Conservation (phyloP, 2,888 invertebrate species). For the Blastobasis adustella region DNA sequence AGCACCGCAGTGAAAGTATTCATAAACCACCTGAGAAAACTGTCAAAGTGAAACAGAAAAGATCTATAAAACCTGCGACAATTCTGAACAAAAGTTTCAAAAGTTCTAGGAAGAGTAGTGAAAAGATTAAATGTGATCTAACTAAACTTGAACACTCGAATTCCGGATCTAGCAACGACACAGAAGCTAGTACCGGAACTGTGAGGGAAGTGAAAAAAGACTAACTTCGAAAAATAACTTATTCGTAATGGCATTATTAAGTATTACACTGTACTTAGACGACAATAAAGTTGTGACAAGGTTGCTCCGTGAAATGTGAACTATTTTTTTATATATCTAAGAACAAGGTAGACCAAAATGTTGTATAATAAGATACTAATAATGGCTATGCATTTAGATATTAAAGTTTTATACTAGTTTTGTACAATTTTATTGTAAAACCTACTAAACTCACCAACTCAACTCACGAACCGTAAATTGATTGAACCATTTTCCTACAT, state of each 20-base stretch:
- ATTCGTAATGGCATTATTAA: too few species aligned
- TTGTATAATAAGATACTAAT: neutral
- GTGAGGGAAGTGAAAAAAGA: slow-evolving; percentile 53
- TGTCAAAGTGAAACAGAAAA: slow-evolving; percentile 52
- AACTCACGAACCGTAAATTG: too few species aligned
- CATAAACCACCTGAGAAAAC: slow-evolving; percentile 58
- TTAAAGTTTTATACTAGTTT: neutral
- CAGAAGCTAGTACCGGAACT: slow-evolving; percentile 67
- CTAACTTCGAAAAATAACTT: too few species aligned
- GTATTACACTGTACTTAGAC: too few species aligned
- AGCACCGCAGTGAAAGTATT: slow-evolving; percentile 61
- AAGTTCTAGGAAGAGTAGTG: slow-evolving; percentile 27
- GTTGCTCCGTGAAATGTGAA: too few species aligned
- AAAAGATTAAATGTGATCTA: slow-evolving; percentile 33
- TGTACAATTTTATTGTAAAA: too few species aligned
- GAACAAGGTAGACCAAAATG: slow-evolving; percentile 14
- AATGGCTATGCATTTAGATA: neutral
- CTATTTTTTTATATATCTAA: too few species aligned
- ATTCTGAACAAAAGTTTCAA: slow-evolving; percentile 45
- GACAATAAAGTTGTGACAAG: too few species aligned
- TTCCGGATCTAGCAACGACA: slow-evolving; percentile 75
- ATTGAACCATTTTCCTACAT: too few species aligned
- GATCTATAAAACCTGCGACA: slow-evolving; percentile 39
- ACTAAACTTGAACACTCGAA: slow-evolving; percentile 66
- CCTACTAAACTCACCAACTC: too few species aligned